A percentile compares a stretch with the other conserved stretches of the same genome.
phyloP scores from a whole-genome alignment of 2,113 vertebrate genomes.

The Caretta caretta region DNA sequence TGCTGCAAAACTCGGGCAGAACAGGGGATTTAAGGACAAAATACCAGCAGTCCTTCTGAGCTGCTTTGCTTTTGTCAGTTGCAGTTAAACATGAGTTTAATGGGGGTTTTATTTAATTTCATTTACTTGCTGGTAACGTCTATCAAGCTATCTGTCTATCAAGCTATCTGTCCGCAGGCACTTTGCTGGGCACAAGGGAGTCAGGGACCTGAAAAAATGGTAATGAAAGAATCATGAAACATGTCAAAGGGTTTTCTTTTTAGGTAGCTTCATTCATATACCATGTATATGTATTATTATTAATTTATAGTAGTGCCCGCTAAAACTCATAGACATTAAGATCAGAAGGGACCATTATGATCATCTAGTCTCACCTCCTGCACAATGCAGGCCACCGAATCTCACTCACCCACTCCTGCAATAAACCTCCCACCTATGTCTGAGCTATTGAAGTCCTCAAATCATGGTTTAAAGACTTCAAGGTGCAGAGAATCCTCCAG shows the following conservation, averaged over 20 bases:
- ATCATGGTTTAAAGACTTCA: no score
- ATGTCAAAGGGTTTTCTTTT: not conserved
- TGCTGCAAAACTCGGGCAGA: not conserved
- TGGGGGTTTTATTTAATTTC: not conserved
- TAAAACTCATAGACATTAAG: not conserved
- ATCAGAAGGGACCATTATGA: no score
- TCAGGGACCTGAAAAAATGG: not conserved
- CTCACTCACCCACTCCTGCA: no score
- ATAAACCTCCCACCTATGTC: no score
- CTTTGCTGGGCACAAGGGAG: not conserved
- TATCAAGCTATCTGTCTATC: not conserved
- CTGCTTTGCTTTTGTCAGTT: not conserved
- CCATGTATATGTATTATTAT: not conserved
- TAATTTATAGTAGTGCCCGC: not conserved
- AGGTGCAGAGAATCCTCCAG: no score
- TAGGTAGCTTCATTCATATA: not conserved
- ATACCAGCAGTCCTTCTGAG: not conserved
- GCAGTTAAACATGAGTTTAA: not conserved
- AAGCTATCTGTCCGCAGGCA: not conserved
- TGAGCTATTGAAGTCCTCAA: no score
- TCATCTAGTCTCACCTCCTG: no score
- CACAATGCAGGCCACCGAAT: no score
- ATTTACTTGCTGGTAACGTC: not conserved
- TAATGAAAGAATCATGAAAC: fast-evolving
- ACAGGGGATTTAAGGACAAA: not conserved